Conservation (phyloP, 2,888 invertebrate genomes). For the Villa cingulata region DNA sequence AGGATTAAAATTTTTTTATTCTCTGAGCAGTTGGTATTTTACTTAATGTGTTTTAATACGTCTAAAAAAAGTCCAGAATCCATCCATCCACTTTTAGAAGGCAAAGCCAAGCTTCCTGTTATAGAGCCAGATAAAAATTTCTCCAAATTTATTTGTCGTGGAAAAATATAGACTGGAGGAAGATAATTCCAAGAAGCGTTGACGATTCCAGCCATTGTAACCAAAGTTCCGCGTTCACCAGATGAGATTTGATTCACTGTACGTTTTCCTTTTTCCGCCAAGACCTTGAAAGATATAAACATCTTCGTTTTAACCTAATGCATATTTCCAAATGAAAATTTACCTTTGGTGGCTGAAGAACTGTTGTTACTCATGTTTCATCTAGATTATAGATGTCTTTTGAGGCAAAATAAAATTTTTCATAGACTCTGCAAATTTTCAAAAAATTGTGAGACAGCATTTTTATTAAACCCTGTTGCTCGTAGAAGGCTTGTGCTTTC, state of each 20-base stretch:
- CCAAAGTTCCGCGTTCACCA: constrained; percentile 14
- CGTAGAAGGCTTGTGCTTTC: too few species aligned
- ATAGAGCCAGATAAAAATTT: neutral
- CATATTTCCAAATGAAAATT: neutral
- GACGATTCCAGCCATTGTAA: constrained; percentile 10
- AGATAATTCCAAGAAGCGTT: neutral
- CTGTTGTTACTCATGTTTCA: constrained; percentile 10
- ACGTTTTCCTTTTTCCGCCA: constrained; percentile 7
- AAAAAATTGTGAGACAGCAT: neutral
- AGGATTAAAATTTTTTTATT: neutral
- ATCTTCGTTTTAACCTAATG: neutral
- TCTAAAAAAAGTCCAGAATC: too few species aligned
- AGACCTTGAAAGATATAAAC: neutral
- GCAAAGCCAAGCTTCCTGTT: neutral
- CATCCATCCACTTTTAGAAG: too few species aligned
- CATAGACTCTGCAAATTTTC: neutral
- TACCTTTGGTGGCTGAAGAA: constrained; percentile 6
- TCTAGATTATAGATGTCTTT: constrained; percentile 8
- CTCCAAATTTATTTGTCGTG: neutral
- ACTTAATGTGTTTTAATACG: too few species aligned
- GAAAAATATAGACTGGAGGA: neutral
- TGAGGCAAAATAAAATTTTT: neutral
- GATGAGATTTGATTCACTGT: constrained; percentile 15
- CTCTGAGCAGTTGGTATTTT: too few species aligned
- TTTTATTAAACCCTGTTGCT: too few species aligned